phyloP scores from a whole-genome alignment of 2,888 invertebrate species.

The Ganaspis brasiliensis region DNA sequence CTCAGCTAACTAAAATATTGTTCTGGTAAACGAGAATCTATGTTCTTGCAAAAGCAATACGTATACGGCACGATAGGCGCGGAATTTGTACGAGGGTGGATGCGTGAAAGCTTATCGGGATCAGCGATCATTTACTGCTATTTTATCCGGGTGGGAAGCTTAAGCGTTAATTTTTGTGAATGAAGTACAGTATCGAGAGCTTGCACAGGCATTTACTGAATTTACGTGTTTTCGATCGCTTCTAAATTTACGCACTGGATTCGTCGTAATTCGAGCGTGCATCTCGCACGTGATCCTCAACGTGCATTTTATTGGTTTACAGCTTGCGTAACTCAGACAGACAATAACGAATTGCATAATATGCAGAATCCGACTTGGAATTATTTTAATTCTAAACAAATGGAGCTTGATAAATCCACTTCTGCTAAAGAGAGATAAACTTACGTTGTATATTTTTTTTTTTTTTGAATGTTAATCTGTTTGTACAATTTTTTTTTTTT shows the following conservation, averaged over 20 bases:
- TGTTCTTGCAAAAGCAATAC: conserved; percentile 58
- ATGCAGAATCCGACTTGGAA: neutral
- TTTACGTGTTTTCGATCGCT: conserved; percentile 70
- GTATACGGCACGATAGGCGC: conserved; percentile 57
- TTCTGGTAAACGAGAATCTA: conserved; percentile 72
- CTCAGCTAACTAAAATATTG: conserved; percentile 75
- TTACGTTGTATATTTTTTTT: too few species aligned
- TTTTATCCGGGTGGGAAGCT: conserved; percentile 64
- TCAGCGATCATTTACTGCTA: conserved; percentile 64
- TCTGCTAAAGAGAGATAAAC: too few species aligned
- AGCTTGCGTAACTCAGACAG: neutral
- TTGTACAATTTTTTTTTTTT: too few species aligned
- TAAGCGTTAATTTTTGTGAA: conserved; percentile 75
- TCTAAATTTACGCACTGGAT: conserved; percentile 66
- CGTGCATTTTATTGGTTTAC: neutral
- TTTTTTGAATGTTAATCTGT: too few species aligned
- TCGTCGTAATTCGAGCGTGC: conserved; percentile 52
- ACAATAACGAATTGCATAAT: conserved; percentile 8
- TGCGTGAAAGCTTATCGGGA: conserved; percentile 62
- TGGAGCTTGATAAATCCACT: too few species aligned
- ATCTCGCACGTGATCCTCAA: conserved; percentile 18
- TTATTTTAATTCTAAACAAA: neutral
- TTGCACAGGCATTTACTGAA: conserved; percentile 66
- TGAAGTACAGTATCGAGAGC: conserved; percentile 68
- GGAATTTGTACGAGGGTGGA: conserved; percentile 59